Evolutionary conservation across 2,888 invertebrate genomes (phyloP).

Genomic region (Silvanus unidentatus): DNA sequence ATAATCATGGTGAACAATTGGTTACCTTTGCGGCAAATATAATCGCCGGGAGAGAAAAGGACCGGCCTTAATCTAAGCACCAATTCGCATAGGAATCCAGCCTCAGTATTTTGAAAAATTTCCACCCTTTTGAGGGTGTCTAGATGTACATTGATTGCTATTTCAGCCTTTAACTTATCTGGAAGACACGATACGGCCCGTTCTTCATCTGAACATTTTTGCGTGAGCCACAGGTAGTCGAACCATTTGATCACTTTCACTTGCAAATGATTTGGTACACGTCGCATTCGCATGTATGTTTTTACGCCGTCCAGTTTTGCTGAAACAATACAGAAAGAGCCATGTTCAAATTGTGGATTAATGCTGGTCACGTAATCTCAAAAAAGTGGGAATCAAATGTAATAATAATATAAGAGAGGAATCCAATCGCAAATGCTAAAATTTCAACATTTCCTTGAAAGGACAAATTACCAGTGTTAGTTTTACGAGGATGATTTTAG

Average conservation of each 20-base stretch:
- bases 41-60: conserved; percentile 96
- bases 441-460: not conserved
- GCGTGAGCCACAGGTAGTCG: conserved; percentile 97
- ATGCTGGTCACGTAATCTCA: too few species aligned
- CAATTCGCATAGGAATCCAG: conserved; percentile 95
- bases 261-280: conserved; percentile 91
- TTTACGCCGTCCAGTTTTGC: conserved; percentile 97
- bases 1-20: too few species aligned
- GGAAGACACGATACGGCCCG: conserved; percentile 91
- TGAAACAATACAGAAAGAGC: conserved; percentile 51
- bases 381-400: not conserved
- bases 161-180: conserved; percentile 97
- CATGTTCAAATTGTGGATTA: not conserved
- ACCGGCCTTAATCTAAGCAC: conserved; percentile 92
- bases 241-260: conserved; percentile 99
- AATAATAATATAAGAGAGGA: conserved; percentile 6
- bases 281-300: conserved; percentile 95
- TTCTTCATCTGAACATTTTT: conserved; percentile 97
- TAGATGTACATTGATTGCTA: conserved; percentile 97
- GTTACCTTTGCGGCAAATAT: conserved; percentile 95
- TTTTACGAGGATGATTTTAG: too few species aligned
- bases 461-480: not conserved
- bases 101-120: conserved; percentile 99
- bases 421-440: not conserved
- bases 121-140: conserved; percentile 96